Base-by-base conservation (phyloP, 2,888 invertebrate genomes). In the Diaperis boleti region DNA sequence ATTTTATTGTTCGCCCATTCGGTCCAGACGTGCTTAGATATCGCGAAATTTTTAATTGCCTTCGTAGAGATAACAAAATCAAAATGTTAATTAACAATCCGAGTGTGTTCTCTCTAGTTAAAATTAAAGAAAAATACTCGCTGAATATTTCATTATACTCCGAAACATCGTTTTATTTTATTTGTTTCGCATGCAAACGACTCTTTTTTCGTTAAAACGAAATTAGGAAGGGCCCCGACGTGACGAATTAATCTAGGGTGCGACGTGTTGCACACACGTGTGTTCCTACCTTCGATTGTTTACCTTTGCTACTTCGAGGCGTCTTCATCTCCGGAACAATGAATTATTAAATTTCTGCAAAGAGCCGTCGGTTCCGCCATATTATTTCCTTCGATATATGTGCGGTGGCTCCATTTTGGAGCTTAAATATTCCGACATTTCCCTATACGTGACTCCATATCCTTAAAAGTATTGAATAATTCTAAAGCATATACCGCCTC, bases 31-130 rank as follows among this genome's bases (percentile, higher is more conserved):
- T 73, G 76, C 75, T 70, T 68, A 69, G 76, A 77, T 80, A 81
- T 80, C 78, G 79, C 78, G 72, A 77, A 78, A 78, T 80, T 81
- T 81, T 81, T 80, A 81, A 80, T 81, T 80, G 80, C 79, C 79
- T 77, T 73, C 70, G 62, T 74, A 74, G 74, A 75, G 75, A 64
- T 60, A 78, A 78, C 76, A 79, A 76, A 81, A 80, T 81, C 80
- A 80, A 79, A 81, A 80, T 81, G 80, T 80, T 80, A 81, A 80
- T 80, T 80, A 81, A 80, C 79, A 79, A 78, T 79, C 79, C 75
- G 77, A 76, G 76, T 78, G 80, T 81, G 81, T 81, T 81, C 80
- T 81, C 81, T 81, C 79, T 69, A 74, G 74, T 76, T 77, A 75
- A 77, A 79, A 80, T 80, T 79, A 79, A 80, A 80, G 80, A 80